A percentile compares a stretch with the other conserved stretches of the same genome.
These are phyloP conservation scores for Ceriagrion tenellum DNA, from an alignment of 2,888 invertebrate species.

Conservation along the genomic window DNA sequence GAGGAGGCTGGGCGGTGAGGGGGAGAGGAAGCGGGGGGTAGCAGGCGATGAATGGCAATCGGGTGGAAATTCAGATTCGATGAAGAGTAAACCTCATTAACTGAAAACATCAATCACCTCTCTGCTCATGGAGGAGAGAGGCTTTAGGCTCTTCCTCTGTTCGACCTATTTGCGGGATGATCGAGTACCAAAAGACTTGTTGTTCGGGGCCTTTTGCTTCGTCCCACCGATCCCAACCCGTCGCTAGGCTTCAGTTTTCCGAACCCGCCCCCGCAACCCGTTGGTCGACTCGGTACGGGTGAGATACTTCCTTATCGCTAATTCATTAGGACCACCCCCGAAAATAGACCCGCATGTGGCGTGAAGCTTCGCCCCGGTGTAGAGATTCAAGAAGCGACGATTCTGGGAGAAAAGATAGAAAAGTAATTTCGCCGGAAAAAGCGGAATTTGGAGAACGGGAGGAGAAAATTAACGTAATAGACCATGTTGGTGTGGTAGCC, in stretches of 20 bases:
- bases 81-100: slow-evolving; percentile 52
- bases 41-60: slow-evolving; percentile 44
- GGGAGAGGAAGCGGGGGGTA: background rate
- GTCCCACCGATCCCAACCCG: background rate
- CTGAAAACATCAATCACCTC: slow-evolving; percentile 41
- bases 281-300: background rate
- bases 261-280: background rate
- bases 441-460: too few species aligned
- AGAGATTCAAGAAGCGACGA: background rate
- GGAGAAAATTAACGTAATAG: too few species aligned
- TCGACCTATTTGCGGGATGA: slow-evolving; percentile 56
- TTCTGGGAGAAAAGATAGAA: background rate
- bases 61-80: slow-evolving; percentile 60
- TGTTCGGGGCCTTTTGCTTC: background rate
- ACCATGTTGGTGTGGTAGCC: too few species aligned
- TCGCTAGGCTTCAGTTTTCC: slow-evolving; percentile 37
- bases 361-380: background rate
- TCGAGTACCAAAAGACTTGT: slow-evolving; percentile 20
- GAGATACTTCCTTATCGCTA: slow-evolving; percentile 18
- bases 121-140: background rate
- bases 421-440: background rate
- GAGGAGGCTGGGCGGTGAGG: background rate
- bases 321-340: slow-evolving; percentile 23
- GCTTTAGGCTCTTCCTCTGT: background rate
- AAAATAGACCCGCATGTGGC: background rate